Evolutionary conservation across 2,888 invertebrate genomes (phyloP).

Genomic region (Diploptera punctata): DNA sequence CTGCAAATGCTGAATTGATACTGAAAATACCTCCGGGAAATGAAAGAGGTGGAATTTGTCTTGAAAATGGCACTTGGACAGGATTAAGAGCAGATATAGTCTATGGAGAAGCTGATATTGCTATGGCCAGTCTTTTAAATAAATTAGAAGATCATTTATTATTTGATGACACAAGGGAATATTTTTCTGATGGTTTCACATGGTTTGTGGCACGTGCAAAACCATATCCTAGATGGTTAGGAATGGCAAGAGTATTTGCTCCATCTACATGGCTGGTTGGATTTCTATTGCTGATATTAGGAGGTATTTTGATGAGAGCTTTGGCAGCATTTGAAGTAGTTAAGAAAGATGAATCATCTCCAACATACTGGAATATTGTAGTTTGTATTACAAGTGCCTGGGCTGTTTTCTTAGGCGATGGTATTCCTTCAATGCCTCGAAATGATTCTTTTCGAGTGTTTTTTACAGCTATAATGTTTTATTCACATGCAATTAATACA

Average conservation of each 20-base stretch:
- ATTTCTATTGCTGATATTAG: neutral
- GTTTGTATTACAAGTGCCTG: constrained; percentile 10
- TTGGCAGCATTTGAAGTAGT: neutral
- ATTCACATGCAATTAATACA: constrained; percentile 13
- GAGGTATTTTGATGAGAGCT: neutral
- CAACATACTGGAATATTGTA: neutral
- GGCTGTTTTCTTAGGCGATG: neutral
- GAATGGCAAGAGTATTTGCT: constrained; percentile 7
- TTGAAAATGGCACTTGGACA: constrained; percentile 15
- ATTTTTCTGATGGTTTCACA: constrained; percentile 19
- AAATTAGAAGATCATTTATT: constrained; percentile 19
- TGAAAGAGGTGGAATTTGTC: constrained; percentile 9
- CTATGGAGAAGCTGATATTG: neutral
- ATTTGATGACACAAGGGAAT: neutral
- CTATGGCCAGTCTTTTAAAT: constrained; percentile 4
- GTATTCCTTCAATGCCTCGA: neutral
- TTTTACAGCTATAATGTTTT: neutral
- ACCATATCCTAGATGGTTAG: constrained; percentile 6
- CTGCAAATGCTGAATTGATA: neutral
- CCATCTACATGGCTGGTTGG: constrained; percentile 2
- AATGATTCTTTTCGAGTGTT: constrained; percentile 6
- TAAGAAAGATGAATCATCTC: neutral
- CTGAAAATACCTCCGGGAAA: constrained; percentile 11
- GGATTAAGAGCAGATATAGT: constrained; percentile 13
- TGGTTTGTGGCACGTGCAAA: constrained; percentile 20